A percentile compares a stretch with the other conserved stretches of the same genome.
These are phyloP conservation scores for Norana najaformis DNA, from an alignment of 2,888 invertebrate genomes.

Conservation along the genomic window DNA sequence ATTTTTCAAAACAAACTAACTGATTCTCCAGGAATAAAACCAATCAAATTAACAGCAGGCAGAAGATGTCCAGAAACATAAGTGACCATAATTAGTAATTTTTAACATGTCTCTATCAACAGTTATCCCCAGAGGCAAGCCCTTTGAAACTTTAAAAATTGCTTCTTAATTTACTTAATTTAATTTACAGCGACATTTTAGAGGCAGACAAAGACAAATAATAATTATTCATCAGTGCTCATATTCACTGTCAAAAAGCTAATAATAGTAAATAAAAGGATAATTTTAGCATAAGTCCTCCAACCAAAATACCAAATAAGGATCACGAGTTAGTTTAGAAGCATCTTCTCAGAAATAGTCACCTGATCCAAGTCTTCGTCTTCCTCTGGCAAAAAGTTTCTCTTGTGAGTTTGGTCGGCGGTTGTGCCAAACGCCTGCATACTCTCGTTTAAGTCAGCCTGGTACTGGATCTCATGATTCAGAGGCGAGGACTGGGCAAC, in stretches of 20 bases:
- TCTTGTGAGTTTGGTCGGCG: background rate
- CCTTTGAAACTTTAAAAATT: too few relatives aligned
- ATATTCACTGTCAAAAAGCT: too few relatives aligned
- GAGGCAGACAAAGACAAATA: too few relatives aligned
- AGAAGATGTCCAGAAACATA: background rate
- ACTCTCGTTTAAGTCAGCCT: background rate
- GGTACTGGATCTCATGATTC: background rate
- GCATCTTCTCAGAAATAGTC: background rate
- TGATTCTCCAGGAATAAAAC: background rate
- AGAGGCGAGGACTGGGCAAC: conserved; percentile 9
- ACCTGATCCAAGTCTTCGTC: background rate
- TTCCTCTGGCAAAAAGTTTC: background rate
- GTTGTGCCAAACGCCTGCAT: background rate
- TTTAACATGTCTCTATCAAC: too few relatives aligned
- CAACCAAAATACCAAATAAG: background rate
- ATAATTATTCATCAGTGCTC: too few relatives aligned
- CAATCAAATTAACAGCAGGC: background rate
- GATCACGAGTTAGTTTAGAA: background rate
- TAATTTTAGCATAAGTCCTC: too few relatives aligned
- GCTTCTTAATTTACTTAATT: too few relatives aligned
- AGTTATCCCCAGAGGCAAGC: too few relatives aligned
- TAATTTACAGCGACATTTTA: too few relatives aligned
- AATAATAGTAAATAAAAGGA: too few relatives aligned
- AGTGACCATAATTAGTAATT: background rate
- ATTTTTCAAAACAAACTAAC: background rate